These are phyloP conservation scores for Phoenoteleia sp. DNA, from an alignment of 2,888 invertebrate genomes.

Conservation along the genomic window DNA sequence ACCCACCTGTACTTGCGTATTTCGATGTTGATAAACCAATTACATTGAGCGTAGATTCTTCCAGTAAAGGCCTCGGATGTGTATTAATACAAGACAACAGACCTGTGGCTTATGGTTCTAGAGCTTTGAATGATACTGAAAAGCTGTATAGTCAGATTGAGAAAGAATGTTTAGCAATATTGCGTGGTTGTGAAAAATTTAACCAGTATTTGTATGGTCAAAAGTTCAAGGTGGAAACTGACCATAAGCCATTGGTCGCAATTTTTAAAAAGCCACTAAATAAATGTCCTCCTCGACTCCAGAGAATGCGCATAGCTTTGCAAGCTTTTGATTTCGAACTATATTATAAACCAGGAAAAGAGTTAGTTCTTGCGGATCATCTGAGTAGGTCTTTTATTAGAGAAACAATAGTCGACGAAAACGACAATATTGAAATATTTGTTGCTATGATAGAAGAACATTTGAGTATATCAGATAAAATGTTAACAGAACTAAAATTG, in stretches of 20 bases:
- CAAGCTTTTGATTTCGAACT: conserved; percentile 54
- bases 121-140: conserved; percentile 76
- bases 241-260: conserved; percentile 77
- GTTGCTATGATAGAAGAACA: conserved; percentile 55
- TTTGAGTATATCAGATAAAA: conserved; percentile 51
- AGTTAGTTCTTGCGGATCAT: conserved; percentile 58
- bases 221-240: conserved; percentile 76
- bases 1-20: conserved; percentile 54
- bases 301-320: conserved; percentile 60
- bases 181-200: conserved; percentile 73
- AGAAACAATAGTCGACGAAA: neutral
- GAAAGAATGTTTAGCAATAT: conserved; percentile 77
- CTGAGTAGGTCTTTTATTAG: conserved; percentile 40
- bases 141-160: conserved; percentile 77
- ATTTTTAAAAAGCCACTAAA: conserved; percentile 76
- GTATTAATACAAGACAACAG: conserved; percentile 75
- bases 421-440: conserved; percentile 59
- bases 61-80: conserved; percentile 55
- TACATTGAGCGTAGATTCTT: conserved; percentile 64
- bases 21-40: conserved; percentile 58
- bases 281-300: conserved; percentile 55
- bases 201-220: conserved; percentile 76
- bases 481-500: conserved; percentile 52
- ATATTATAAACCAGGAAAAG: conserved; percentile 57
- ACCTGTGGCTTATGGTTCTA: conserved; percentile 77